A percentile compares a stretch with the other conserved stretches of the same genome.
Evolutionary conservation across 2,113 vertebrate species (phyloP).

Genomic region (Centrocercus urophasianus): DNA sequence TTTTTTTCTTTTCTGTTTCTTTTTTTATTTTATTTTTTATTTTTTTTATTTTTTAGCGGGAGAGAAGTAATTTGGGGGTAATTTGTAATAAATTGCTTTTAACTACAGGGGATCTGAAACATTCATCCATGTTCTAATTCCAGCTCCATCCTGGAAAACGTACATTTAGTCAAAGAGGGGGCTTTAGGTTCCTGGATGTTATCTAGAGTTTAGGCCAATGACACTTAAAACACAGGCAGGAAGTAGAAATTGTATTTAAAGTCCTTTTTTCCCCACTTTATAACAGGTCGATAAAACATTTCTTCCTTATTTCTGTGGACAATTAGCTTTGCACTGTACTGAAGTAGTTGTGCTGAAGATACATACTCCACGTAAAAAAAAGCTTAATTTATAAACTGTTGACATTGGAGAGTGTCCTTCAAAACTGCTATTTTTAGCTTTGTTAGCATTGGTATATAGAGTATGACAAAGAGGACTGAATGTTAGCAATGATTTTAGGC

Average conservation of each 20-base stretch:
- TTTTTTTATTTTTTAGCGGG: too few relatives aligned
- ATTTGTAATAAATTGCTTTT: not conserved
- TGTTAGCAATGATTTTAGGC: not conserved
- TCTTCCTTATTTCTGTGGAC: not conserved
- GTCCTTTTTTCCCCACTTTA: not conserved
- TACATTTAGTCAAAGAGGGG: not conserved
- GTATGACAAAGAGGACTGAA: not conserved
- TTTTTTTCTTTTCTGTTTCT: not conserved
- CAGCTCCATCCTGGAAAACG: not conserved
- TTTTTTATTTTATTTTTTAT: too few relatives aligned
- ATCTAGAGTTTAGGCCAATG: not conserved
- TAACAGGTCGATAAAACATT: not conserved
- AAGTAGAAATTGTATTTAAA: not conserved
- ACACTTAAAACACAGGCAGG: not conserved
- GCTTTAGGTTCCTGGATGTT: not conserved
- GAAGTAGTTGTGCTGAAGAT: not conserved
- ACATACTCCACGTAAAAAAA: not conserved
- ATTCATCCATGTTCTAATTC: not conserved
- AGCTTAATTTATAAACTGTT: not conserved
- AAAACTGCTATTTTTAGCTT: slow-evolving; percentile 23
- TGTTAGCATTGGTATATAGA: not conserved
- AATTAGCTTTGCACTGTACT: not conserved
- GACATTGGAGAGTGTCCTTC: not conserved
- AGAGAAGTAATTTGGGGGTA: not conserved
- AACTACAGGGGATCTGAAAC: not conserved